Base-by-base conservation (phyloP, 2,888 invertebrate species). In the Pristionchus entomophagus region DNA sequence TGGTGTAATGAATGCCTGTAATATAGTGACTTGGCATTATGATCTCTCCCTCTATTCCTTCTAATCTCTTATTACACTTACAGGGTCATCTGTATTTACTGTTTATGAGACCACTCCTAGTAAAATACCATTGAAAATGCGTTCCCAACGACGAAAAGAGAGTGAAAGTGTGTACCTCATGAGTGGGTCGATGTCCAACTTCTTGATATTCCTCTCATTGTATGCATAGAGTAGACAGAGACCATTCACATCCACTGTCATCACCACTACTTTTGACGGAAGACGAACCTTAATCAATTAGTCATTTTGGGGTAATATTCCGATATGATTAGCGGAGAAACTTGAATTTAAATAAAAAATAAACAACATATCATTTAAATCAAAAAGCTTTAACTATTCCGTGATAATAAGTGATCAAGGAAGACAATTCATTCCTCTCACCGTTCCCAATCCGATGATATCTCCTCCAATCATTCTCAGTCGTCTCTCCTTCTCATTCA, bases 161-260 rank as follows among this genome's bases (percentile, higher is more conserved):
- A 14, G 45, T 6, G 45, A 14, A 14, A 14, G 45, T 6, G 45
- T 6, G 6, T 10, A 73, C 82, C 59, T 82, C 82, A 82, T 82
- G 4, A 82, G 2, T 8, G 82, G 82, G 45, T 82, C 82, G 41
- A 82, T 82, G 26, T 82, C 82, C 56, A 59, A 59, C 59, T 82
- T 82, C 84, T 53, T 86, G 59, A 77, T 84, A 22, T 45, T 86
- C 35, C 83, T 41, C 29, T 86, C 84, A 38, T 77, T 85, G 65
- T 83, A 85, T 1, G 82, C 88, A 53, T 88, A 88, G 32, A 88
- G 38, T 29, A 87, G 82, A 45, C 86, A 86, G 53, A 86, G 56
- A 29, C 87, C 88, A 19, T 86, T 80, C 56, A 86, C 73, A 59
- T 88, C 86, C 5, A 88, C 53, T 5, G 88, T 88, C n/a, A 87